Evolutionary conservation across 2,888 invertebrate species (phyloP).

Genomic region (Caenorhabditis wallacei): DNA sequence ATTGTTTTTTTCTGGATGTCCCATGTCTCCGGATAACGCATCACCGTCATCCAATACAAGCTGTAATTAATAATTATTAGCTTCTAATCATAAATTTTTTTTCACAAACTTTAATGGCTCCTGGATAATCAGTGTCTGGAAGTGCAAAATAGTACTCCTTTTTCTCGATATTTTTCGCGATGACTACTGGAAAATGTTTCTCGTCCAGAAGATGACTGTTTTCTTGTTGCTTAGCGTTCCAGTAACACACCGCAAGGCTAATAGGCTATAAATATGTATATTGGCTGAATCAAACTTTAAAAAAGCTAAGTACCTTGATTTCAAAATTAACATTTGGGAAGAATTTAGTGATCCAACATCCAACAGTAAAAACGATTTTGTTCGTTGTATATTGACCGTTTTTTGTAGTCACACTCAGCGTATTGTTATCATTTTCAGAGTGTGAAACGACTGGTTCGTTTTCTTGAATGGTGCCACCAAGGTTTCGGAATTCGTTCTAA

Average conservation of each 20-base stretch:
- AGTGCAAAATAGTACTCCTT: slow-evolving; percentile 59
- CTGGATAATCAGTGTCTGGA: slow-evolving; percentile 67
- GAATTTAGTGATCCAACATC: slow-evolving; percentile 78
- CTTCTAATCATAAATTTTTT: too few relatives aligned
- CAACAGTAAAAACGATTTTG: slow-evolving; percentile 77
- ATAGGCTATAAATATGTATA: slow-evolving; percentile 50
- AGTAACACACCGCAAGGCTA: slow-evolving; percentile 65
- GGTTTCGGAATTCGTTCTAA: slow-evolving; percentile 69
- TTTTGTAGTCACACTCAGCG: slow-evolving; percentile 30
- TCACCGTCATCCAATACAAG: slow-evolving; percentile 62
- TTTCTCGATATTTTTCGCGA: slow-evolving; percentile 45
- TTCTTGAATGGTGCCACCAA: slow-evolving; percentile 64
- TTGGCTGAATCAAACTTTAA: background rate
- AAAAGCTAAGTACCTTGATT: slow-evolving; percentile 58
- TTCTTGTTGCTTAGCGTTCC: slow-evolving; percentile 54
- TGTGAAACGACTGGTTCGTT: slow-evolving; percentile 54
- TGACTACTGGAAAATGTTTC: slow-evolving; percentile 64
- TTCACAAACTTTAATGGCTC: slow-evolving; percentile 60
- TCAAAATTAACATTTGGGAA: slow-evolving; percentile 69
- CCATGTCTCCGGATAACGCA: slow-evolving; percentile 13
- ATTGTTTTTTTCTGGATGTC: slow-evolving; percentile 45
- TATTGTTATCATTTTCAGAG: slow-evolving; percentile 9
- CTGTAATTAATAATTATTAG: too few relatives aligned
- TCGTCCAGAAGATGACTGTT: slow-evolving; percentile 36
- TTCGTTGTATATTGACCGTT: slow-evolving; percentile 65